A percentile compares a stretch with the other conserved stretches of the same genome.
Conservation (phyloP, 2,797 vertebrate species). For the Pseudotriccus pelzelni region DNA sequence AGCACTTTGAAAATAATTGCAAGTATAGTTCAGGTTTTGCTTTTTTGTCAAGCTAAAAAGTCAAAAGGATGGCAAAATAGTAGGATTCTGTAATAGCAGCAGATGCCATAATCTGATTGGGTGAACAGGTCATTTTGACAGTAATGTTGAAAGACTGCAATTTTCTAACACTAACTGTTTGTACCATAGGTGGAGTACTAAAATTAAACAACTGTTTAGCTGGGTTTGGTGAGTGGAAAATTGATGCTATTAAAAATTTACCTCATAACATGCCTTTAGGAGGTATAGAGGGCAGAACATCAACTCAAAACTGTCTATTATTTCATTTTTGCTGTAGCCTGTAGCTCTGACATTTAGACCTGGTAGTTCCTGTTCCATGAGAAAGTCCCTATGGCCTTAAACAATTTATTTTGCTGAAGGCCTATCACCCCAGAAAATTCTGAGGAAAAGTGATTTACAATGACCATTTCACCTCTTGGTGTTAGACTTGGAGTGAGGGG, state of each 20-base stretch:
- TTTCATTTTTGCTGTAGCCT: neutral
- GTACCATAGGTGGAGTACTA: neutral
- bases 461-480: neutral
- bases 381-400: neutral
- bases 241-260: neutral
- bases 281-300: neutral
- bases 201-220: neutral
- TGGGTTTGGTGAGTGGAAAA: neutral
- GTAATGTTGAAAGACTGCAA: neutral
- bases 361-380: neutral
- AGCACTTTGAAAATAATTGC: neutral
- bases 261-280: neutral
- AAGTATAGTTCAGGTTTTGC: neutral
- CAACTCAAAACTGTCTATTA: neutral
- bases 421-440: neutral
- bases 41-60: neutral
- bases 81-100: neutral
- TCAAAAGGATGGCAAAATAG: neutral
- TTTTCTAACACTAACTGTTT: neutral
- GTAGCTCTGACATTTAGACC: neutral
- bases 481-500: neutral
- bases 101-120: neutral
- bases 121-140: neutral
- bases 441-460: neutral
- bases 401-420: neutral